Percentiles rank a stretch among this genome's conserved stretches.
Conservation (phyloP, 1,140 invertebrate genomes). For the Teleogryllus occipitalis region DNA sequence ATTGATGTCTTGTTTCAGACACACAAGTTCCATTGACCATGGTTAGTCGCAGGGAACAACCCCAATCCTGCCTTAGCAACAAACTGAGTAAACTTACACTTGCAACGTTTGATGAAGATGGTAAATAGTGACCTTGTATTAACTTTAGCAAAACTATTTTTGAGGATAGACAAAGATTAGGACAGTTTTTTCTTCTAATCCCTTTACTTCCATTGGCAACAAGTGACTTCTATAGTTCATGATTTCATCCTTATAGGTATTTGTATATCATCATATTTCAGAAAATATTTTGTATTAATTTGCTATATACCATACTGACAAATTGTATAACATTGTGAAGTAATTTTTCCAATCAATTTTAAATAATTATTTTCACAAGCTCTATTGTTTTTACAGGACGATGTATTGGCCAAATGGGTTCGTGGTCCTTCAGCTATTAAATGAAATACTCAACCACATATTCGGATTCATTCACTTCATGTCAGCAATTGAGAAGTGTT, state of each 20-base stretch:
- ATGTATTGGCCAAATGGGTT: not conserved
- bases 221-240: not conserved
- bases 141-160: not conserved
- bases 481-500: too few species aligned
- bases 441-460: not conserved
- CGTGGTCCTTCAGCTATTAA: not conserved
- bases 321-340: too few species aligned
- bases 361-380: too few species aligned
- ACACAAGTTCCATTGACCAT: conserved; percentile 40
- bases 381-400: not conserved
- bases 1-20: conserved; percentile 31
- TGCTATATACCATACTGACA: too few species aligned
- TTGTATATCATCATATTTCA: not conserved
- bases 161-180: not conserved
- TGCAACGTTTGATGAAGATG: conserved; percentile 81
- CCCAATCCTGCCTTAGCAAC: conserved; percentile 58
- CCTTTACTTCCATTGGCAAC: not conserved
- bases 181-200: not conserved
- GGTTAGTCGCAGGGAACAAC: conserved; percentile 36
- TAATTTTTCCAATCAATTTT: too few species aligned
- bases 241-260: not conserved
- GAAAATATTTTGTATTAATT: not conserved
- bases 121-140: conserved; percentile 32
- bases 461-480: too few species aligned
- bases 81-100: conserved; percentile 77